Conservation (phyloP, 2,113 vertebrate genomes). For the Brachionichthys hirsutus region DNA sequence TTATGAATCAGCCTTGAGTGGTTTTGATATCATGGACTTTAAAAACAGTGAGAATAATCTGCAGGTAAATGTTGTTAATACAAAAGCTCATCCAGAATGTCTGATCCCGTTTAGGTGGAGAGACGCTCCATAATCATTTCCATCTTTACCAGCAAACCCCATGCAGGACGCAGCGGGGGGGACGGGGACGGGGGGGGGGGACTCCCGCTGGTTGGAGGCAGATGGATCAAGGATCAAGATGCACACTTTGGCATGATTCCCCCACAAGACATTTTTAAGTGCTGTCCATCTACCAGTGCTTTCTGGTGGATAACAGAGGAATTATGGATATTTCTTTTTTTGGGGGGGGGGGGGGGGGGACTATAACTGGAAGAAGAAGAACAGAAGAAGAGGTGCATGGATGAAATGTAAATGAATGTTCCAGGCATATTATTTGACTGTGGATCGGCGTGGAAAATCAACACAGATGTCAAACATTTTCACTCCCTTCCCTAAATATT, state of each 20-base stretch:
- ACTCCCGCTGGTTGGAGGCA: conserved; percentile 25
- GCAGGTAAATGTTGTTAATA: too few relatives aligned
- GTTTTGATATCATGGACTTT: too few relatives aligned
- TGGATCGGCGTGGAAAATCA: conserved; percentile 53
- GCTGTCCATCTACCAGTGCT: conserved; percentile 22
- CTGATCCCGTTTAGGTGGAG: too few relatives aligned
- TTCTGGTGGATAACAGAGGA: conserved; percentile 2
- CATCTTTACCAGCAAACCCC: conserved; percentile 1
- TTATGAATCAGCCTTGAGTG: too few relatives aligned
- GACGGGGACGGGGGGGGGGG: conserved; percentile 1
- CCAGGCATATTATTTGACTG: conserved; percentile 19
- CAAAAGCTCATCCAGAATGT: too few relatives aligned
- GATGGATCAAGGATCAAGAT: conserved; percentile 50
- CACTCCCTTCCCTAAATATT: conserved; percentile 43
- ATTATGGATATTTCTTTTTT: too few relatives aligned
- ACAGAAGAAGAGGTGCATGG: not conserved
- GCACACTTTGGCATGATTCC: conserved; percentile 46
- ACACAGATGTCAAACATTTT: conserved; percentile 47
- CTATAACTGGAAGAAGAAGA: not conserved
- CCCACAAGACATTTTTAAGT: too few relatives aligned
- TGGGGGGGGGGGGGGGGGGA: not conserved
- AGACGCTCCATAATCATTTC: too few relatives aligned
- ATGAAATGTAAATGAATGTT: not conserved
- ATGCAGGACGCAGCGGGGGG: conserved; percentile 17
- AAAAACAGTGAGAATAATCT: too few relatives aligned